Base-by-base conservation (phyloP, 1,140 invertebrate genomes). In the Pseudachorutes palmiensis region DNA sequence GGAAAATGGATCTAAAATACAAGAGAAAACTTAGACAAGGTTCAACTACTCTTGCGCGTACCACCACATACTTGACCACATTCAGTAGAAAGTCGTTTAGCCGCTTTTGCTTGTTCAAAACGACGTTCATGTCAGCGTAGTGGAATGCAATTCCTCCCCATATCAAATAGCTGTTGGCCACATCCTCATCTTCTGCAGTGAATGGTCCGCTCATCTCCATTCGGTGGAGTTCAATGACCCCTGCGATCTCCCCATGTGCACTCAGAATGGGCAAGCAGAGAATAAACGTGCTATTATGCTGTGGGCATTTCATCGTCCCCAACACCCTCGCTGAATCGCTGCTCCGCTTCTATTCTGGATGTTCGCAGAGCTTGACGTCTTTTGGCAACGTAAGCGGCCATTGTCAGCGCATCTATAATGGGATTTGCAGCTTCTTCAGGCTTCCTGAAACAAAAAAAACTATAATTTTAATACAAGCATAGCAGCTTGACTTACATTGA, bases 151-250 rank as follows among this genome's bases (percentile, higher is more conserved):
- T 83, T 28, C 82, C 83, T 22, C 83, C 84, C 84, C 84, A 85
- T 9, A 85, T 82, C 58, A 85, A 75, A 73, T 85, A 85, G 65
- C 80, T 83, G 58, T 79, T 79, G 2, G 80, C 81, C 49, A 85
- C 84, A 77, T 87, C 85, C 78, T 87, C 86, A 73, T 87, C 86
- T 71, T 86, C 85, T 69, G 83, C 80, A 57, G 82, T 79, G 76
- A 87, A 87, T 19, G 75, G 68, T 14, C 79, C 76, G 19, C 75
- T 75, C 60, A 69, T 76, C 64, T 68, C 71, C 67, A 62, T 33
- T 9, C 80, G 68, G 76, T 77, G 80, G 26, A 82, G 65, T 71
- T 81, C 80, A 12, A 82, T 68, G 16, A 87, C 81, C 24, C 82
- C 85, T 75, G 77, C 74, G 41, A 85, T 72, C 68, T 82, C 76